These are phyloP conservation scores for Hippolais icterina DNA, from an alignment of 2,113 vertebrate genomes.

Conservation along the genomic window DNA sequence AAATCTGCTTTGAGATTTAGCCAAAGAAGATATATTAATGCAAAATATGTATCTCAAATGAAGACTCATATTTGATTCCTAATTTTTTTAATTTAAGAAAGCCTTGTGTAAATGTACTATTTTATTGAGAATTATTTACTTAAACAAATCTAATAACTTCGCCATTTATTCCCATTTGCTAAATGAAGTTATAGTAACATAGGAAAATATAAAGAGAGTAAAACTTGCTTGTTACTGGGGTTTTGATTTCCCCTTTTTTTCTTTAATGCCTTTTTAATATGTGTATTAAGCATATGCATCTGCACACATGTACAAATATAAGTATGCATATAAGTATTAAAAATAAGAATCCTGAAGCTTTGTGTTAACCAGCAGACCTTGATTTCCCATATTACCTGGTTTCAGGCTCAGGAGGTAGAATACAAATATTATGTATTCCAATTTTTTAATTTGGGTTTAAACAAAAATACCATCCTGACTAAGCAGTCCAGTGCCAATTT, in stretches of 20 bases:
- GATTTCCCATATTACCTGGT: neutral
- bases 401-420: neutral
- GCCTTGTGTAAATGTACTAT: neutral
- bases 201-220: neutral
- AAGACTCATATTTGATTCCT: neutral
- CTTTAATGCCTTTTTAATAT: neutral
- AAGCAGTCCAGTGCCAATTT: neutral
- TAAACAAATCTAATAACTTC: neutral
- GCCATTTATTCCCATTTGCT: neutral
- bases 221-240: neutral
- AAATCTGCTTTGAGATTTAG: neutral
- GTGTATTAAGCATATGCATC: neutral
- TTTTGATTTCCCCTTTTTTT: neutral
- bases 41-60: neutral
- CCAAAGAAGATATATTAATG: neutral
- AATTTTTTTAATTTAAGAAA: neutral
- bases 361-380: neutral
- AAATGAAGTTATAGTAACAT: neutral
- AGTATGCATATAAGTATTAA: neutral
- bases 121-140: neutral
- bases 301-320: accelerated
- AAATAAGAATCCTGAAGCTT: neutral
- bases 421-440: neutral
- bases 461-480: neutral
- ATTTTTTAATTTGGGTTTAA: neutral